phyloP scores from a whole-genome alignment of 2,113 vertebrate genomes.

The Grantiella picta region DNA sequence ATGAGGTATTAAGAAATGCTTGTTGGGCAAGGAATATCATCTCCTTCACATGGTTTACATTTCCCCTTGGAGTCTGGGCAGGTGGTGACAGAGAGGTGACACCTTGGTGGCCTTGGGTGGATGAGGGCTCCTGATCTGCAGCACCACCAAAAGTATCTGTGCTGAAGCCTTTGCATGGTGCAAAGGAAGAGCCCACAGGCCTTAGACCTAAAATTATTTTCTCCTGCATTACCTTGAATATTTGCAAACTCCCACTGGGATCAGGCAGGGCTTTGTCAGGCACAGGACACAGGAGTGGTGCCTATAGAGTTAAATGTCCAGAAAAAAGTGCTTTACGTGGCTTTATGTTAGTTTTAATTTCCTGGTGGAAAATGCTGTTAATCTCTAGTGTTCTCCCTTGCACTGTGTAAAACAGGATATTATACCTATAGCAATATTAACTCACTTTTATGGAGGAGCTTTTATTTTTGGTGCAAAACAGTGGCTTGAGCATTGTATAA shows the following conservation, averaged over 20 bases:
- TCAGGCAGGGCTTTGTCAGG: not conserved
- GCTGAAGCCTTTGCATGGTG: not conserved
- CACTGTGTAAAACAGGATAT: slow-evolving; percentile 34
- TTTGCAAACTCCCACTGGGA: not conserved
- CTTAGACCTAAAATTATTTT: not conserved
- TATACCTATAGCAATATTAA: slow-evolving; percentile 47
- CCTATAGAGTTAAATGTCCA: slow-evolving; percentile 38
- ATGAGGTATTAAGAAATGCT: not conserved
- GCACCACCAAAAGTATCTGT: not conserved
- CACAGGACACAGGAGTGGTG: not conserved
- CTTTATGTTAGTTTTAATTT: slow-evolving; percentile 62
- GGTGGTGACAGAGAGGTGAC: not conserved
- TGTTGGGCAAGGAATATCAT: not conserved
- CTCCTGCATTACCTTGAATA: not conserved
- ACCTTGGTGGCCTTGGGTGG: not conserved
- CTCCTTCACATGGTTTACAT: not conserved
- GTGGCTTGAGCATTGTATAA: not conserved
- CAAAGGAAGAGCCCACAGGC: not conserved
- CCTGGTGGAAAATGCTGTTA: slow-evolving; percentile 55
- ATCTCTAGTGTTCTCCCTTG: slow-evolving; percentile 44
- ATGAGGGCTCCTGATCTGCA: not conserved
- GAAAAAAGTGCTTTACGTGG: slow-evolving; percentile 23
- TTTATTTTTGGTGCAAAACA: slow-evolving; percentile 34
- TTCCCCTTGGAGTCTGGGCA: not conserved
- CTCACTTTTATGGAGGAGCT: slow-evolving; percentile 30